phyloP scores from a whole-genome alignment of 2,888 invertebrate species.

The Tuta absoluta region DNA sequence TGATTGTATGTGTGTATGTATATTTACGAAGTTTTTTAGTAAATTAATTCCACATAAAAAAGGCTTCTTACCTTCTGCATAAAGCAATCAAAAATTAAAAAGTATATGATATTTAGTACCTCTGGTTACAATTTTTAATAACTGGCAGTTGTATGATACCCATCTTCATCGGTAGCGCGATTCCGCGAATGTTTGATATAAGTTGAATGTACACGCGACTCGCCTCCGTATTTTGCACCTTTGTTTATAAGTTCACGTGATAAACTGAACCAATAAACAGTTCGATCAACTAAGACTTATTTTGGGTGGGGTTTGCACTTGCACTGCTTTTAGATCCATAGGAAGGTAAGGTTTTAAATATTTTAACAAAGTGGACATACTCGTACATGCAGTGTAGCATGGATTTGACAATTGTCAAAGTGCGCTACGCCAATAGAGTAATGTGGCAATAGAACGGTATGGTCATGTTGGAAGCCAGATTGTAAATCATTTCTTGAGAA shows the following conservation, averaged over 20 bases:
- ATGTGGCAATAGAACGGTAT: too few relatives aligned
- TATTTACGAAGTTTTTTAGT: not conserved
- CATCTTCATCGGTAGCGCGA: conserved; percentile 55
- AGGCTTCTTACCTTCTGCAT: conserved; percentile 34
- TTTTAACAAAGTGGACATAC: too few relatives aligned
- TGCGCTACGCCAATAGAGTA: too few relatives aligned
- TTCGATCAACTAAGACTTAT: not conserved
- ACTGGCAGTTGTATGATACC: conserved; percentile 52
- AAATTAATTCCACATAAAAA: not conserved
- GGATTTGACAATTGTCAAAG: too few relatives aligned
- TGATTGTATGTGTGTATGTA: too few relatives aligned
- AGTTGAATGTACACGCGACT: conserved; percentile 43
- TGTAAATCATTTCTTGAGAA: too few relatives aligned
- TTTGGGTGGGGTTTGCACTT: too few relatives aligned
- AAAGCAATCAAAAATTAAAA: conserved; percentile 45
- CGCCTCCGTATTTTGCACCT: conserved; percentile 37
- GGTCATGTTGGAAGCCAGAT: too few relatives aligned
- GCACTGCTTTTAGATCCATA: too few relatives aligned
- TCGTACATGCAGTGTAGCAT: too few relatives aligned
- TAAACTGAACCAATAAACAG: conserved; percentile 23
- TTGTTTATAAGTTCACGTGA: conserved; percentile 29
- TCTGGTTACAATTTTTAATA: conserved; percentile 49
- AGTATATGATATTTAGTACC: conserved; percentile 49
- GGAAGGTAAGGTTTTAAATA: too few relatives aligned
- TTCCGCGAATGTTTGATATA: conserved; percentile 42